These are phyloP conservation scores for Tribolium castaneum DNA, from an alignment of 1,140 invertebrate genomes.

Conservation along the genomic window DNA sequence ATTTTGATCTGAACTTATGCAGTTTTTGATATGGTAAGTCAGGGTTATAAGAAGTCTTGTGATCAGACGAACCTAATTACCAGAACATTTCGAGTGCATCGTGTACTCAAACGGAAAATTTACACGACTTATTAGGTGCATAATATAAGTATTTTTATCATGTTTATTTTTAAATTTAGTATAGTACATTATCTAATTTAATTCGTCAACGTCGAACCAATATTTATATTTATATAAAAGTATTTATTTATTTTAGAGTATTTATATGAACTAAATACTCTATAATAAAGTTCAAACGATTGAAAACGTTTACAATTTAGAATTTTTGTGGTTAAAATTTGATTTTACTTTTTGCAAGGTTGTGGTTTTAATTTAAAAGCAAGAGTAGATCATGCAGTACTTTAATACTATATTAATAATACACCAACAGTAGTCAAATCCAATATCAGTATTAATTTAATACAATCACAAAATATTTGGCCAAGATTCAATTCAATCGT, in stretches of 20 bases:
- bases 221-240: too few relatives aligned
- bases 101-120: neutral
- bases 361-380: neutral
- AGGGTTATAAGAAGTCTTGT: neutral
- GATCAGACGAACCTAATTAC: neutral
- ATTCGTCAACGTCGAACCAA: conserved; percentile 16
- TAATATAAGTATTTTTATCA: neutral
- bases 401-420: neutral
- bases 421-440: neutral
- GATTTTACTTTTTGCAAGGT: too few relatives aligned
- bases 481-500: neutral
- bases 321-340: too few relatives aligned
- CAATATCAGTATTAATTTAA: neutral
- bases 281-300: neutral
- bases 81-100: neutral
- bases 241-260: too few relatives aligned
- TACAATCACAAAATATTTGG: neutral
- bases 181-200: neutral
- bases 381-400: neutral
- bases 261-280: too few relatives aligned
- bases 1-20: neutral
- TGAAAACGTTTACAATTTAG: neutral
- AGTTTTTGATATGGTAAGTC: neutral
- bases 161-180: conserved; percentile 4
- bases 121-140: neutral